Base-by-base conservation (phyloP, 2,888 invertebrate genomes). In the Pherbina coryleti region DNA sequence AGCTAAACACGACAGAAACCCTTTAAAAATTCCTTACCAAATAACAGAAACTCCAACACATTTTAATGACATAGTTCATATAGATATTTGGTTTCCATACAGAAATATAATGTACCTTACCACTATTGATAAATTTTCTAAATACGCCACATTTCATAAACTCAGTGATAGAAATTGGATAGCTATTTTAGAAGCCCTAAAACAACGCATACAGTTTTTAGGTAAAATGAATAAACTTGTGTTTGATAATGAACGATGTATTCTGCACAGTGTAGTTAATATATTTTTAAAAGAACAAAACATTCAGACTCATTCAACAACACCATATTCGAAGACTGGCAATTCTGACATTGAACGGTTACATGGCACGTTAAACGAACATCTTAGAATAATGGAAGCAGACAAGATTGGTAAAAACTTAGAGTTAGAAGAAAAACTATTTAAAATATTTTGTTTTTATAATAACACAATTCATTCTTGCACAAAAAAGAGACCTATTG, bases 1-100 rank as follows among this genome's bases (percentile, higher is more conserved):
- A 73, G 78, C 78, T 22, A 82, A 82, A 72, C 81, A 81, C 53
- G 81, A 83, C 71, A 31, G 81, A n/a, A 76, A 31, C 3, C 31
- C 31, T 31, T 31, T 31, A 31, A 31, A 31, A 31, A 31, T 31
- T 31, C 31, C 31, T 31, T 80, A 60, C 82, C 83, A n/a, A 60
- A 77, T 51, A 73, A 79, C 51, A 73, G 78, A 67, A n/a, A 79
- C 79, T 31, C 49, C 80, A 34, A 77, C 57, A 2, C 79, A 80
- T 80, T 82, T 82, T 19, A 81, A 83, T 57, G 81, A 82, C 51
- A 75, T 79, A 28, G 74, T 83, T 67, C 81, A 80, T 66, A 60
- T 83, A 9, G 81, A 81, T 11, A 77, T 73, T 22, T 75, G 31
- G 31, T 31, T 31, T 31, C 31, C 55, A 34, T 49, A 72, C 19